These are phyloP conservation scores for Listrodromus nycthemerus DNA, from an alignment of 2,888 invertebrate genomes.

Conservation along the genomic window DNA sequence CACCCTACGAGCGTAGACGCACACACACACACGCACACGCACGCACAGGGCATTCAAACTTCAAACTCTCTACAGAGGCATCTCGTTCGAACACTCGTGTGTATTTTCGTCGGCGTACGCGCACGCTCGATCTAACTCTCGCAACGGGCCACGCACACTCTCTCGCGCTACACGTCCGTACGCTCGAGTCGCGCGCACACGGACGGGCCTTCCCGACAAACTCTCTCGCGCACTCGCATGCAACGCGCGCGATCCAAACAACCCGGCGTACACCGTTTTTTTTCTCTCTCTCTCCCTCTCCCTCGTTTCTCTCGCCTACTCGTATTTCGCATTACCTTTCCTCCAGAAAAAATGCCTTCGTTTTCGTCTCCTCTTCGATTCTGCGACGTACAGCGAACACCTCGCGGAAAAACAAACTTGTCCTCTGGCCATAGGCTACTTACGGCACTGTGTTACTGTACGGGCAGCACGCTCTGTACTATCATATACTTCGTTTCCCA, in stretches of 20 bases:
- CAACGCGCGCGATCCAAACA: constrained; percentile 29
- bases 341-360: constrained; percentile 41
- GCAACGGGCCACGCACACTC: constrained; percentile 18
- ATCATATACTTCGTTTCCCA: constrained; percentile 62
- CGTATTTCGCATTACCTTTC: constrained; percentile 58
- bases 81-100: constrained; percentile 61
- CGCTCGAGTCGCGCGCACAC: constrained; percentile 65
- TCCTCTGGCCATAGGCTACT: constrained; percentile 51
- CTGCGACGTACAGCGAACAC: constrained; percentile 29
- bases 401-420: constrained; percentile 28
- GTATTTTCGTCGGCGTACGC: constrained; percentile 54
- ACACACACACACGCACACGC: constrained; percentile 13
- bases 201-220: constrained; percentile 41
- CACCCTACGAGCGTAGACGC: not conserved
- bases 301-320: constrained; percentile 1
- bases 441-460: constrained; percentile 60
- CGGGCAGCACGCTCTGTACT: constrained; percentile 61
- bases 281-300: constrained; percentile 24
- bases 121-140: constrained; percentile 61
- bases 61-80: constrained; percentile 20
- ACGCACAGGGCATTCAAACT: constrained; percentile 17
- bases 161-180: constrained; percentile 50
- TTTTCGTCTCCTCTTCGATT: constrained; percentile 32
- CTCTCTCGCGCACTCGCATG: constrained; percentile 11
- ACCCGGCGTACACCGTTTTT: constrained; percentile 12